Conservation (phyloP, 30 jellyfish, hydroid and myxozoan genomes). For the Hydractinia symbiolongicarpus region DNA sequence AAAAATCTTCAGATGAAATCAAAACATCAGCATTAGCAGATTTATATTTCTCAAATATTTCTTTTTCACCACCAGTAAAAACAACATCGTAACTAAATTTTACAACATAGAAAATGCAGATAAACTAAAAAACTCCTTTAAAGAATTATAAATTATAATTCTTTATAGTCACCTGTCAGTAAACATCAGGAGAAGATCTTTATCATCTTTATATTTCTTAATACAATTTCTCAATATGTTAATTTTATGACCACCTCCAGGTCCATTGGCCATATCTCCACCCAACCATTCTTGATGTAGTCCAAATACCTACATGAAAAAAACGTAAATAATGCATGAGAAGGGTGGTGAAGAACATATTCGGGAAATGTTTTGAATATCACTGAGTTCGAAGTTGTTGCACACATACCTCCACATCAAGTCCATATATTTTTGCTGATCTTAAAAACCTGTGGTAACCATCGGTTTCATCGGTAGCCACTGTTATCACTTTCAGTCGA, state of each 20-base stretch:
- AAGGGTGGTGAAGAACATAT: no score
- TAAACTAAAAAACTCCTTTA: no score
- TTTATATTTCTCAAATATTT: constrained; percentile 49
- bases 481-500: constrained; percentile 73
- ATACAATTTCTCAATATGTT: constrained; percentile 57
- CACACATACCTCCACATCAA: constrained; percentile 64
- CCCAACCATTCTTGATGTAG: constrained; percentile 79
- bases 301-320: constrained; percentile 56
- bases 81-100: constrained; percentile 71
- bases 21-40: constrained; percentile 53
- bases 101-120: no score
- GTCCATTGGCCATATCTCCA: constrained; percentile 87
- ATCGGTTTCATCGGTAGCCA: constrained; percentile 86
- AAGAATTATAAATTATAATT: no score
- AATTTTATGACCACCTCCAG: constrained; percentile 96
- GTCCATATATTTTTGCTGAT: constrained; percentile 63
- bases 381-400: background rate
- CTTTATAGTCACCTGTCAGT: constrained; percentile 97
- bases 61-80: constrained; percentile 62
- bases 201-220: constrained; percentile 59
- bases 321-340: no score
- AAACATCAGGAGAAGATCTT: constrained; percentile 56
- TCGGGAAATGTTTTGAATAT: no score
- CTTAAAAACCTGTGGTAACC: constrained; percentile 73
- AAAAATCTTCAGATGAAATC: constrained; percentile 82